phyloP scores from a whole-genome alignment of 2,797 vertebrate species.

The Zalophus californianus region DNA sequence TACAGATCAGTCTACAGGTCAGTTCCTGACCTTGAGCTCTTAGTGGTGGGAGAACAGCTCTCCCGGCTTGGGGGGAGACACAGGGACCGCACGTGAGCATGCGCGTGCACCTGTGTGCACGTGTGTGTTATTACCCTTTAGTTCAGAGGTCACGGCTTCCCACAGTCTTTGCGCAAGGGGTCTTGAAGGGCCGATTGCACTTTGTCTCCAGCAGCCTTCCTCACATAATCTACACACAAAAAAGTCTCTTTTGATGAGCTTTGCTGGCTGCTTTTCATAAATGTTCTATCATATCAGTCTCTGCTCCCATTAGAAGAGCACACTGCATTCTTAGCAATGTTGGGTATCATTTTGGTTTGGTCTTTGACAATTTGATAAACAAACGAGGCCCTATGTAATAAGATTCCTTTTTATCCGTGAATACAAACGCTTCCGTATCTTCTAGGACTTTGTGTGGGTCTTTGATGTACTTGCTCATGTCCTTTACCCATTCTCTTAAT shows the following conservation, averaged over 20 bases:
- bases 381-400: not conserved
- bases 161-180: accelerated
- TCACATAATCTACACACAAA: not conserved
- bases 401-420: not conserved
- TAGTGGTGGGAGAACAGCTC: not conserved
- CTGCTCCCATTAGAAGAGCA: too few relatives aligned
- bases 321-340: accelerated
- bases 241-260: not conserved
- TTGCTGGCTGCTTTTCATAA: not conserved
- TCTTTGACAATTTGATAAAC: not conserved
- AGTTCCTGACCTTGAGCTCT: not conserved
- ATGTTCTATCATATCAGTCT: not conserved
- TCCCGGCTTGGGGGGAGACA: accelerated
- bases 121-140: accelerated
- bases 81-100: accelerated
- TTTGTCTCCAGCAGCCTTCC: not conserved
- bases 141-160: not conserved
- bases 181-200: not conserved
- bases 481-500: not conserved
- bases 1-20: too few relatives aligned
- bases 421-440: not conserved
- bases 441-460: not conserved
- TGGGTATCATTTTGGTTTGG: not conserved
- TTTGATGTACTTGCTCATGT: not conserved
- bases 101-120: accelerated